phyloP scores from a whole-genome alignment of 2,113 vertebrate genomes.

The Perccottus glenii region DNA sequence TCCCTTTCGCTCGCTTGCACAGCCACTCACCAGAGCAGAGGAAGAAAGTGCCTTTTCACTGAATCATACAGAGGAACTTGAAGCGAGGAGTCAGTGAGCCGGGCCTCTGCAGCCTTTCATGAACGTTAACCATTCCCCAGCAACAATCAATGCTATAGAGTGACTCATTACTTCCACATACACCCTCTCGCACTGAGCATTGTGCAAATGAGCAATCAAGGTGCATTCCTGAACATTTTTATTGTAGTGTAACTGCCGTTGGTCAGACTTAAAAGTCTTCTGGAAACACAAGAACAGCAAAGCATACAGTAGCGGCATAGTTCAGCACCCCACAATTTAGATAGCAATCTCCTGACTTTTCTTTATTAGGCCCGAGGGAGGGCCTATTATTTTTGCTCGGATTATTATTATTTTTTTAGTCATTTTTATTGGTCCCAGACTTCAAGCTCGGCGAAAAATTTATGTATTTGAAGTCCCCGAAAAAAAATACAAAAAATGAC shows the following conservation, averaged over 20 bases:
- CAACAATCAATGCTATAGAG: constrained; percentile 50
- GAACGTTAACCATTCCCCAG: constrained; percentile 46
- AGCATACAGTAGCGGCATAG: not conserved
- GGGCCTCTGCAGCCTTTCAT: constrained; percentile 60
- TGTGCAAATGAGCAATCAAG: constrained; percentile 14
- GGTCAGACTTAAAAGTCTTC: constrained; percentile 29
- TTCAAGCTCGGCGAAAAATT: no score
- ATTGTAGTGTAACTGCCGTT: no score
- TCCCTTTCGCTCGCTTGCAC: constrained; percentile 57
- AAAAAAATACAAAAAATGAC: no score
- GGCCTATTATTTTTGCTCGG: no score
- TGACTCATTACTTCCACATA: constrained; percentile 39
- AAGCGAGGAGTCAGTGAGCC: constrained; percentile 59
- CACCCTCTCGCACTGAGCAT: constrained; percentile 2
- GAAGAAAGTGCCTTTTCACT: constrained; percentile 80
- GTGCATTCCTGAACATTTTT: not conserved
- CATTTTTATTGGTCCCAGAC: no score
- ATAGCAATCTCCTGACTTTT: not conserved
- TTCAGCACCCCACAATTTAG: constrained; percentile 5
- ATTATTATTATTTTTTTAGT: no score
- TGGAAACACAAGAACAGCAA: not conserved
- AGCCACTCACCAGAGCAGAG: constrained; percentile 58
- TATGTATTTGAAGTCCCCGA: no score
- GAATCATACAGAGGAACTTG: constrained; percentile 67
- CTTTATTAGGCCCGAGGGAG: no score